phyloP scores from a whole-genome alignment of 2,113 vertebrate genomes.

The Laterallus jamaicensis region DNA sequence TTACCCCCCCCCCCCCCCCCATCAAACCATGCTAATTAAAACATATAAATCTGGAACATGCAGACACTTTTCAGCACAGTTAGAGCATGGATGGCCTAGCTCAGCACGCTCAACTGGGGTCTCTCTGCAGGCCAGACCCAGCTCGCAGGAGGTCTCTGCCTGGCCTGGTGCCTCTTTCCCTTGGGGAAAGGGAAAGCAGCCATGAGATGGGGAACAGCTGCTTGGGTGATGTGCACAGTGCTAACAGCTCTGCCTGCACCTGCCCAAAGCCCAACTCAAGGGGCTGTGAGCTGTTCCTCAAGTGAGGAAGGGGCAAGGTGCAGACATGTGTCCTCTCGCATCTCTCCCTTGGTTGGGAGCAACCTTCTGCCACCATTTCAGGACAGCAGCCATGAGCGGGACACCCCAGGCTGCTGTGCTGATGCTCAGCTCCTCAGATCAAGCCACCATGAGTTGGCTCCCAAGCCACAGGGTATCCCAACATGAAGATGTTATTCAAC shows the following conservation, averaged over 20 bases:
- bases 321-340: not conserved
- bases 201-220: not conserved
- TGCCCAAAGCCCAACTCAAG: not conserved
- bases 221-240: rapidly evolving
- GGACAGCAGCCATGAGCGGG: not conserved
- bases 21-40: not conserved
- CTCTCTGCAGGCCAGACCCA: not conserved
- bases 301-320: not conserved
- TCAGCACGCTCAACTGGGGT: not conserved
- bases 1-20: not conserved
- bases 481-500: not conserved
- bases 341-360: not conserved
- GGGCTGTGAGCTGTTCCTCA: not conserved
- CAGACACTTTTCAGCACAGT: not conserved
- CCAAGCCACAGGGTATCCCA: not conserved
- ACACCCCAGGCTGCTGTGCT: not conserved
- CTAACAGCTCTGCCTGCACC: not conserved
- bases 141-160: not conserved
- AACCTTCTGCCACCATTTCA: not conserved
- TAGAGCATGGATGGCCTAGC: not conserved
- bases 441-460: not conserved
- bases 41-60: not conserved
- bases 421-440: not conserved
- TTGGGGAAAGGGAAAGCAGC: not conserved
- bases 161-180: not conserved